Evolutionary conservation across 2,797 vertebrate species (phyloP).

Genomic region (Hoplostethus atlanticus): DNA sequence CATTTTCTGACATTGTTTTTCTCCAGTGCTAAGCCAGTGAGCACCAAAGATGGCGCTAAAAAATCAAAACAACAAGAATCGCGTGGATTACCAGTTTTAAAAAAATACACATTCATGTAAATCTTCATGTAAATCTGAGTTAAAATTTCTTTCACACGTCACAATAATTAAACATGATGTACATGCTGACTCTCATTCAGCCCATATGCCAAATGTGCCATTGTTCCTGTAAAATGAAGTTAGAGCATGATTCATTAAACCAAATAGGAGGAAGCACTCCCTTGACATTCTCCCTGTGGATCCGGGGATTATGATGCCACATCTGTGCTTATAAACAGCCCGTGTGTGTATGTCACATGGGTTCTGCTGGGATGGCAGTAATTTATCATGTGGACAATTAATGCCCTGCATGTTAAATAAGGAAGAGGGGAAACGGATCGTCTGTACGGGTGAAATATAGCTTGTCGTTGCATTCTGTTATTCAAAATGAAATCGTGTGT

Average conservation of each 20-base stretch:
- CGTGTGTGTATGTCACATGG: slow-evolving; percentile 58
- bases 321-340: slow-evolving; percentile 71
- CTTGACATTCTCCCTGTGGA: slow-evolving; percentile 58
- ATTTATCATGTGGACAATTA: slow-evolving; percentile 72
- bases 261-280: slow-evolving; percentile 43
- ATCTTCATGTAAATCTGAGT: slow-evolving; percentile 5
- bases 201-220: slow-evolving; percentile 43
- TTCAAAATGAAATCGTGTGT: background rate
- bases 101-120: slow-evolving; percentile 2
- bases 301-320: slow-evolving; percentile 58
- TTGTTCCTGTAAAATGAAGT: slow-evolving; percentile 52
- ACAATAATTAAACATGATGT: slow-evolving; percentile 51
- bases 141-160: slow-evolving; percentile 15
- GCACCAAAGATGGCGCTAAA: background rate
- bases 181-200: slow-evolving; percentile 23
- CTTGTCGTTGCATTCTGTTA: background rate
- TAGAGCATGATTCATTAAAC: slow-evolving; percentile 65
- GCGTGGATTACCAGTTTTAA: background rate
- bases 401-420: slow-evolving; percentile 55
- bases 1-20: no score
- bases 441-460: slow-evolving; percentile 27
- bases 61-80: background rate
- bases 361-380: slow-evolving; percentile 47
- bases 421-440: slow-evolving; percentile 15
- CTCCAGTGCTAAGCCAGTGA: no score